phyloP scores from a whole-genome alignment of 2,113 vertebrate species.

The Anhinga rufa region DNA sequence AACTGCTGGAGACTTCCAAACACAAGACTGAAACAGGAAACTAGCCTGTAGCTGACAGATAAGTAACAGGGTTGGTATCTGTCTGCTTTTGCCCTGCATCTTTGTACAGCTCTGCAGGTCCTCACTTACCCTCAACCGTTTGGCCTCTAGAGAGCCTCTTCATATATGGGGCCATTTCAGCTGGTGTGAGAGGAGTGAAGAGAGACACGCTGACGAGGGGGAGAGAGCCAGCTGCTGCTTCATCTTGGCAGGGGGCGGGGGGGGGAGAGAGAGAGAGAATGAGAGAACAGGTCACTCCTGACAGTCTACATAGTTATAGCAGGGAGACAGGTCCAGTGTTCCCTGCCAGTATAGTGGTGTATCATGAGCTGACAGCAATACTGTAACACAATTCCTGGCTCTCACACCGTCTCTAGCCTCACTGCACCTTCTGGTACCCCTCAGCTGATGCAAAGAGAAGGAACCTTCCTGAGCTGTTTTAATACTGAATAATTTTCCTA shows the following conservation, averaged over 20 bases:
- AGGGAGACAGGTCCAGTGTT: background rate
- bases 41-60: background rate
- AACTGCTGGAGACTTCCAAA: background rate
- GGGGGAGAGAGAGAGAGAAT: background rate
- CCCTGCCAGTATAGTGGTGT: background rate
- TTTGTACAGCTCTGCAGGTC: background rate
- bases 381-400: background rate
- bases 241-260: constrained; percentile 66
- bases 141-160: constrained; percentile 90
- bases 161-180: constrained; percentile 89
- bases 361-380: background rate
- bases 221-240: constrained; percentile 80
- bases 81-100: background rate
- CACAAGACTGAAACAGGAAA: background rate
- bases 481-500: background rate
- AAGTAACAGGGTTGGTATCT: background rate
- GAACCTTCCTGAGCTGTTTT: background rate
- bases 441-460: background rate
- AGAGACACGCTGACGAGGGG: constrained; percentile 90
- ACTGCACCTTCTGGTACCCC: background rate
- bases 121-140: constrained; percentile 86
- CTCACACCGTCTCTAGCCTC: background rate
- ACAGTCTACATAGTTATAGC: background rate
- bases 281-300: background rate
- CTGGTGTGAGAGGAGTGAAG: constrained; percentile 80